These are phyloP conservation scores for Pycnonotus jocosus DNA, from an alignment of 2,113 vertebrate genomes.

Conservation along the genomic window DNA sequence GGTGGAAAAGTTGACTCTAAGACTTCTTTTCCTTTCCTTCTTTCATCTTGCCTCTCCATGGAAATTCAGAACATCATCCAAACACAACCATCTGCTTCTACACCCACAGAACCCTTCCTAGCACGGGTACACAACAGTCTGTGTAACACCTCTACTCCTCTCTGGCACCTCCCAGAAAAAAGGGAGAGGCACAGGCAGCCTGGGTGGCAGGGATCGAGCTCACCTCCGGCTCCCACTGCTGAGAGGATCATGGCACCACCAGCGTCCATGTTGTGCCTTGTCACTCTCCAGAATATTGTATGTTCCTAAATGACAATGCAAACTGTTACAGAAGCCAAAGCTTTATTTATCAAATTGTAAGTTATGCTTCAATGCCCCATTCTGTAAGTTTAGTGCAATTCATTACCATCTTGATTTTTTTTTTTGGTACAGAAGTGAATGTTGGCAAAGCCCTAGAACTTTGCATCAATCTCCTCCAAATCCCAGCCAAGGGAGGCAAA, in stretches of 20 bases:
- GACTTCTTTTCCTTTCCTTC: background rate
- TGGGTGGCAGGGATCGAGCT: background rate
- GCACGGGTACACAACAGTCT: background rate
- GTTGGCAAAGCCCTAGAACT: background rate
- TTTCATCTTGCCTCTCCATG: background rate
- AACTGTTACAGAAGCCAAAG: background rate
- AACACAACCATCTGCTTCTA: background rate
- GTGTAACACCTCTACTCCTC: background rate
- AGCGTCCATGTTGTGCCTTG: background rate
- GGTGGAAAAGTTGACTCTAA: background rate
- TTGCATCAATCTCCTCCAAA: background rate
- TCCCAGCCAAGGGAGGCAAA: background rate
- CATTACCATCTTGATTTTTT: background rate
- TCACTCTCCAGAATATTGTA: background rate
- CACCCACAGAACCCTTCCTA: background rate
- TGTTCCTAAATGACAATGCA: background rate
- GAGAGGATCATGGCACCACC: background rate
- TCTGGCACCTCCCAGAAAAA: background rate
- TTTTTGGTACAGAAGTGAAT: background rate
- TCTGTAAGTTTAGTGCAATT: background rate
- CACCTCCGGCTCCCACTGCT: background rate
- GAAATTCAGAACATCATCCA: background rate
- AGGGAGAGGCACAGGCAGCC: background rate
- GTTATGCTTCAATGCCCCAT: rapidly evolving
- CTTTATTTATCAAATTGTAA: background rate